Evolutionary conservation across 2,797 vertebrate genomes (phyloP).

Genomic region (Psittacula echo): DNA sequence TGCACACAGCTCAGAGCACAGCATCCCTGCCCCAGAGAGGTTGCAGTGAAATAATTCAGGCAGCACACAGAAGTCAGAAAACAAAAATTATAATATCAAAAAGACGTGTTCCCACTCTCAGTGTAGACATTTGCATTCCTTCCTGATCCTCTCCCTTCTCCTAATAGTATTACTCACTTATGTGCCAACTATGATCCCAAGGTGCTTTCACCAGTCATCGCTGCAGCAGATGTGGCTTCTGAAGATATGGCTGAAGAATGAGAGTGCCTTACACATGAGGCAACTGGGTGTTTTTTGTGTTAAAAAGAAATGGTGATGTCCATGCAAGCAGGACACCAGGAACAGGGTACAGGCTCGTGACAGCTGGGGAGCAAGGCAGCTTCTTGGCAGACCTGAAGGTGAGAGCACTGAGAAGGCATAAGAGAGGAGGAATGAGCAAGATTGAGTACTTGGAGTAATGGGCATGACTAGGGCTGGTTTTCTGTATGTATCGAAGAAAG

Average conservation of each 20-base stretch:
- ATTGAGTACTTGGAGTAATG: background rate
- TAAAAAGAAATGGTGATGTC: background rate
- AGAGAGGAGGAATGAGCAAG: background rate
- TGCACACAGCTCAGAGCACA: background rate
- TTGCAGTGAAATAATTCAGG: background rate
- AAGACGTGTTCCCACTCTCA: rapidly evolving
- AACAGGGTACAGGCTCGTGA: background rate
- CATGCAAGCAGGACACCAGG: background rate
- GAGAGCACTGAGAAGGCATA: background rate
- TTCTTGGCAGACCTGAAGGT: background rate
- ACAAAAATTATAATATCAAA: background rate
- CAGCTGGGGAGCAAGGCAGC: background rate
- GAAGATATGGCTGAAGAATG: background rate
- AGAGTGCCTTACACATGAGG: background rate
- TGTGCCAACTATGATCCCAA: background rate
- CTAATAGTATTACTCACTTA: background rate
- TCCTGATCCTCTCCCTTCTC: background rate
- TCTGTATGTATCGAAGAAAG: background rate
- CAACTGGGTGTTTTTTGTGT: background rate
- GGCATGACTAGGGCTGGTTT: background rate
- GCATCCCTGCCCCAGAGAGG: background rate
- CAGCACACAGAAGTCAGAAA: background rate
- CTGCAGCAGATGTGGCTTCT: background rate
- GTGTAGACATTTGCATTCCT: background rate
- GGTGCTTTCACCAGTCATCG: background rate